Conservation (phyloP, 2,113 vertebrate species). For the Prietella phreatophila region DNA sequence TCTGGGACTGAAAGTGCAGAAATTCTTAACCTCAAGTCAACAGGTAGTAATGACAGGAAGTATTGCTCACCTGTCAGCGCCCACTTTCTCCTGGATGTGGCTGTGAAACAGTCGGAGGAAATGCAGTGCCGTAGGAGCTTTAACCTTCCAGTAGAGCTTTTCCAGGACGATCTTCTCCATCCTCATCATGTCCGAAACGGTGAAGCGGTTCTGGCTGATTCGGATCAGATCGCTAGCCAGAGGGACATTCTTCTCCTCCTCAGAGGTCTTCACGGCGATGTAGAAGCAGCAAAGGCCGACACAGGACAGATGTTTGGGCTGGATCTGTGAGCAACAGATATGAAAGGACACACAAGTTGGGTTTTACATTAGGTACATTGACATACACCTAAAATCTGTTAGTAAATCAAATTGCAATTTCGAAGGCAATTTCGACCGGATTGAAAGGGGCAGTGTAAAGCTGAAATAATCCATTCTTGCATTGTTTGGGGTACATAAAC, state of each 20-base stretch:
- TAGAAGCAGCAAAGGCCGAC: conserved; percentile 95
- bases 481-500: no score
- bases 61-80: conserved; percentile 77
- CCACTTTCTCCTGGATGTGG: conserved; percentile 76
- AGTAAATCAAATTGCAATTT: no score
- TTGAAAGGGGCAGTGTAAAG: no score
- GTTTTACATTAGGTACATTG: not conserved
- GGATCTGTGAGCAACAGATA: conserved; percentile 74
- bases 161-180: conserved; percentile 98
- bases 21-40: not conserved
- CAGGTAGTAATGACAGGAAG: not conserved
- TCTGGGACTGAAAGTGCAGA: no score
- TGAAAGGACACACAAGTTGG: not conserved
- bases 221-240: conserved; percentile 87
- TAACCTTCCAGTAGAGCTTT: conserved; percentile 89
- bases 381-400: no score
- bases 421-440: no score
- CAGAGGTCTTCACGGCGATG: conserved; percentile 84
- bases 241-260: conserved; percentile 91
- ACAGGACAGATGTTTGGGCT: conserved; percentile 93
- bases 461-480: no score
- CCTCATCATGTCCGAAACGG: conserved; percentile 91
- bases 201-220: conserved; percentile 94
- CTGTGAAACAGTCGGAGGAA: conserved; percentile 86
- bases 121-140: conserved; percentile 83